phyloP scores from a whole-genome alignment of 2,113 vertebrate species.

The Trachemys scripta region DNA sequence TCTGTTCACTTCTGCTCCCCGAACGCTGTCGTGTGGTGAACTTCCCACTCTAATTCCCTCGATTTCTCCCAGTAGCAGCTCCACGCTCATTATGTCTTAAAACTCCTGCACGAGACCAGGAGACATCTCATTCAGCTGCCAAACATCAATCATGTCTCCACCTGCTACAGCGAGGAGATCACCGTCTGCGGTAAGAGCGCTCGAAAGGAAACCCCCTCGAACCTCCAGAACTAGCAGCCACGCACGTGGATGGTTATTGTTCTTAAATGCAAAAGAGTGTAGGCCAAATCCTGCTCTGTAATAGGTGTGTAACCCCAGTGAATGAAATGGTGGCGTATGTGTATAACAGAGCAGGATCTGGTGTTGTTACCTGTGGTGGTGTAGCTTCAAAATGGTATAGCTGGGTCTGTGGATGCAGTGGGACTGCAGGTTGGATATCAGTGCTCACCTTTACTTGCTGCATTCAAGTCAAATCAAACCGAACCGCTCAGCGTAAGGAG shows the following conservation, averaged over 20 bases:
- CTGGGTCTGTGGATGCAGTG: not conserved
- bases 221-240: accelerated
- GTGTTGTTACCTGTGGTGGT: not conserved
- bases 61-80: constrained; percentile 92
- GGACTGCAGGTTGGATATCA: not conserved
- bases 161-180: constrained; percentile 89
- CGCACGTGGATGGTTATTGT: accelerated
- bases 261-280: not conserved
- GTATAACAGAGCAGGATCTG: not conserved
- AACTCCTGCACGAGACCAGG: constrained; percentile 90
- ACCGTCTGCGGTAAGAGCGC: constrained; percentile 89
- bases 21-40: not conserved
- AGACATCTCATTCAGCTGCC: constrained; percentile 88
- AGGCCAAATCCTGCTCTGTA: not conserved
- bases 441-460: not conserved
- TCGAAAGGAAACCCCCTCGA: not conserved
- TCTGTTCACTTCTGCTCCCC: not conserved
- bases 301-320: not conserved
- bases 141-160: constrained; percentile 89
- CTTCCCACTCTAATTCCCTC: constrained; percentile 46
- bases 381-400: not conserved
- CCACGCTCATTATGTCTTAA: constrained; percentile 92
- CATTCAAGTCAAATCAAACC: not conserved
- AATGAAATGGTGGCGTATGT: not conserved
- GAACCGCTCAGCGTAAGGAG: not conserved